Conservation (phyloP, 1,140 invertebrate species). For the Drosophila ananassae region DNA sequence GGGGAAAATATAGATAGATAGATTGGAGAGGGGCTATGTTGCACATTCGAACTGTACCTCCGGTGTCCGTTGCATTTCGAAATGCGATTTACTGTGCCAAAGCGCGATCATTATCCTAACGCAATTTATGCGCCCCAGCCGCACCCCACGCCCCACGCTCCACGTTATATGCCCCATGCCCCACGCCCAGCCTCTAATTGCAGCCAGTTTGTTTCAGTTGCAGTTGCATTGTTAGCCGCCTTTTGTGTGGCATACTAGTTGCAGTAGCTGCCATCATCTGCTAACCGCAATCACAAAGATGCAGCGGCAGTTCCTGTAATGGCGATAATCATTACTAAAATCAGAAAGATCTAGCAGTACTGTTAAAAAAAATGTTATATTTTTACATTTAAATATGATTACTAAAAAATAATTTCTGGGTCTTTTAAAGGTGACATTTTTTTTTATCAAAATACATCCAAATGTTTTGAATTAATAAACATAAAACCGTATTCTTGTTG, state of each 20-base stretch:
- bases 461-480: background rate
- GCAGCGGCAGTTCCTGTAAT: slow-evolving; percentile 57
- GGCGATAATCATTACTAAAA: slow-evolving; percentile 74
- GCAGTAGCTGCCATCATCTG: slow-evolving; percentile 39
- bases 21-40: slow-evolving; percentile 21
- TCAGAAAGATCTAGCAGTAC: slow-evolving; percentile 44
- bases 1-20: slow-evolving; percentile 4
- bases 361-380: background rate
- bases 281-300: slow-evolving; percentile 51
- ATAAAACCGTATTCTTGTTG: too few relatives aligned
- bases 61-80: slow-evolving; percentile 72
- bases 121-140: slow-evolving; percentile 79
- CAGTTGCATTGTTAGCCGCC: slow-evolving; percentile 52
- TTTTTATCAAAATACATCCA: too few relatives aligned
- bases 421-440: too few relatives aligned
- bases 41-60: slow-evolving; percentile 73
- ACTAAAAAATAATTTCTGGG: background rate
- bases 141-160: slow-evolving; percentile 58
- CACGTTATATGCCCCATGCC: slow-evolving; percentile 45
- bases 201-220: slow-evolving; percentile 51
- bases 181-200: slow-evolving; percentile 76
- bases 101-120: slow-evolving; percentile 83
- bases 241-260: slow-evolving; percentile 25
- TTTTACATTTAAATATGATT: background rate
- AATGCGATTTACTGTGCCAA: slow-evolving; percentile 81